A percentile compares a stretch with the other conserved stretches of the same genome.
Conservation (phyloP, 1,140 invertebrate species). For the Probaryconus sp. region DNA sequence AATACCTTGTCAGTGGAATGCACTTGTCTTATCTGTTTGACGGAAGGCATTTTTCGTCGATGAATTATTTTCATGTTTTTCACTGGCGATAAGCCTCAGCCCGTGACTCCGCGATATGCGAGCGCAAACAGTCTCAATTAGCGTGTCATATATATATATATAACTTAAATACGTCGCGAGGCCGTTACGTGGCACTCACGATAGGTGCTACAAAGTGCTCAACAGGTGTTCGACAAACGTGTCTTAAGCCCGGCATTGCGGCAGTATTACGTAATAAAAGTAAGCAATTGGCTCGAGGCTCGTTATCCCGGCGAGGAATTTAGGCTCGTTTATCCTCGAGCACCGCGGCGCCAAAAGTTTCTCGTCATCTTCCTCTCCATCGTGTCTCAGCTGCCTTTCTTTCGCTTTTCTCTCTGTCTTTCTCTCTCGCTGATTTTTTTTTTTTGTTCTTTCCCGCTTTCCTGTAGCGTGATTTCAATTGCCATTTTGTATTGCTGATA, state of each 20-base stretch:
- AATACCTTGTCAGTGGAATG: too few relatives aligned
- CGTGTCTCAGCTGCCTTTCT: not conserved
- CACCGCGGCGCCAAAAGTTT: slow-evolving; percentile 41
- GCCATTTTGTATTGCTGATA: too few relatives aligned
- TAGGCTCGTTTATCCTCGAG: slow-evolving; percentile 49
- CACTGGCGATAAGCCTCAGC: slow-evolving; percentile 34
- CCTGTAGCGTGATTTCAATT: too few relatives aligned
- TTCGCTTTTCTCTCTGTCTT: not conserved
- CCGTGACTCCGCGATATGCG: slow-evolving; percentile 41
- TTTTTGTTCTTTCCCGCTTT: too few relatives aligned
- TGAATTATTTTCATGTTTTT: slow-evolving; percentile 29
- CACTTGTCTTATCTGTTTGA: too few relatives aligned
- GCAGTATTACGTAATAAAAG: slow-evolving; percentile 61
- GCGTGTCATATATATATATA: slow-evolving; percentile 62
- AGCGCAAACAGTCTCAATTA: slow-evolving; percentile 62
- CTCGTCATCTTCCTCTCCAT: slow-evolving; percentile 13
- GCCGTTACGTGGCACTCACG: slow-evolving; percentile 56
- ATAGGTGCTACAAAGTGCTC: slow-evolving; percentile 61
- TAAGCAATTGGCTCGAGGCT: slow-evolving; percentile 61
- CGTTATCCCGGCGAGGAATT: slow-evolving; percentile 57
- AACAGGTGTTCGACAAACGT: slow-evolving; percentile 65
- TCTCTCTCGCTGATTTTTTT: too few relatives aligned
- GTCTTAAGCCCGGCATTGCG: slow-evolving; percentile 59
- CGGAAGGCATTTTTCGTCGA: slow-evolving; percentile 7
- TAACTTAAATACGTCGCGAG: slow-evolving; percentile 62